These are phyloP conservation scores for Poeciliopsis prolifica DNA, from an alignment of 2,113 vertebrate genomes.

Conservation along the genomic window DNA sequence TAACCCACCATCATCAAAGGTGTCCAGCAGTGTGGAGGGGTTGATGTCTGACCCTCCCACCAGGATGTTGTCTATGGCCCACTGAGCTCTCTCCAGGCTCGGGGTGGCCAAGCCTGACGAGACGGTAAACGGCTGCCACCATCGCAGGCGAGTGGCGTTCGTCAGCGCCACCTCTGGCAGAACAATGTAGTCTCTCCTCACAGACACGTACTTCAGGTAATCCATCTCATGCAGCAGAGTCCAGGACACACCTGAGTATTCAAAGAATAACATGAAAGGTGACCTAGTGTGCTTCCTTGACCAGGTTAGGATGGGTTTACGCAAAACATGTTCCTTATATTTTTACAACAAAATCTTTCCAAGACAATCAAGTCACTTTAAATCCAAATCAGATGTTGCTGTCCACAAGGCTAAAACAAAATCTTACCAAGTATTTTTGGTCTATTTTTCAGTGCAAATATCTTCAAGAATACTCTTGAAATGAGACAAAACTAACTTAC, in stretches of 20 bases:
- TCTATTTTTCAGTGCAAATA: too few relatives aligned
- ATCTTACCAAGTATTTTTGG: too few relatives aligned
- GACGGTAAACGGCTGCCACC: constrained; percentile 96
- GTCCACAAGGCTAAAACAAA: too few relatives aligned
- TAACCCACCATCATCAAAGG: constrained; percentile 92
- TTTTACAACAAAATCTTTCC: too few relatives aligned
- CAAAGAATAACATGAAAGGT: neutral
- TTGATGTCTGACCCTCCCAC: constrained; percentile 98
- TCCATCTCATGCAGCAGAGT: constrained; percentile 98
- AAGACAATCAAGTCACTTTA: too few relatives aligned
- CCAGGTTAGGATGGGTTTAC: neutral
- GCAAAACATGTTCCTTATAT: too few relatives aligned
- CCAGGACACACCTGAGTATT: constrained; percentile 90
- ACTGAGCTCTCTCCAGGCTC: constrained; percentile 90
- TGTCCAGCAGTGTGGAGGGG: constrained; percentile 92
- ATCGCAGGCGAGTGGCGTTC: constrained; percentile 93
- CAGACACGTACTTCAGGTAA: constrained; percentile 94
- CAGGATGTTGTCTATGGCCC: constrained; percentile 96
- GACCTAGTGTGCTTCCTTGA: too few relatives aligned
- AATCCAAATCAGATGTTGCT: too few relatives aligned
- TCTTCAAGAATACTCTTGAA: too few relatives aligned
- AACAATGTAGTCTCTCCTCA: constrained; percentile 94
- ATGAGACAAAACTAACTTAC: too few relatives aligned
- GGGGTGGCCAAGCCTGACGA: constrained; percentile 86
- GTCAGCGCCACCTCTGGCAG: constrained; percentile 90